These are phyloP conservation scores for Papilio machaon DNA, from an alignment of 1,140 invertebrate genomes.

Conservation along the genomic window DNA sequence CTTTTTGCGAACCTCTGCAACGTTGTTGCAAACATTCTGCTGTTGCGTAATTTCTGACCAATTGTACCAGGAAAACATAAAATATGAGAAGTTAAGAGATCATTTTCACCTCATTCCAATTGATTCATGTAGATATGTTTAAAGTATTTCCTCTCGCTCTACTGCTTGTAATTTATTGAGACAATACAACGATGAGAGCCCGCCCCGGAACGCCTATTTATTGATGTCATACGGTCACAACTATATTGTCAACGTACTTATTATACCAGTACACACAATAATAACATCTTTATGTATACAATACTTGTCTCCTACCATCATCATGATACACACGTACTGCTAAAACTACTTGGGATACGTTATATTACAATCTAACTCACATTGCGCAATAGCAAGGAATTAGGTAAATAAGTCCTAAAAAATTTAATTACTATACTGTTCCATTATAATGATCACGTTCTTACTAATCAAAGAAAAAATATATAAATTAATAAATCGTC, in stretches of 20 bases:
- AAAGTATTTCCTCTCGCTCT: neutral
- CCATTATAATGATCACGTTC: too few species aligned
- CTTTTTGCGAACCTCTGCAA: neutral
- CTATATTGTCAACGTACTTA: neutral
- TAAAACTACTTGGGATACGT: too few species aligned
- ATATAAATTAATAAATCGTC: too few species aligned
- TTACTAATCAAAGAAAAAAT: too few species aligned
- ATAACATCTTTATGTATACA: neutral
- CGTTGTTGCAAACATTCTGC: neutral
- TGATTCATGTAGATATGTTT: slow-evolving; percentile 16
- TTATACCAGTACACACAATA: neutral
- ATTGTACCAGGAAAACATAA: neutral
- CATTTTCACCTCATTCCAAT: slow-evolving; percentile 4
- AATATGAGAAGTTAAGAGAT: neutral
- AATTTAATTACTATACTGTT: too few species aligned
- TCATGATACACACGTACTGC: too few species aligned
- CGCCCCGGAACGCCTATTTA: slow-evolving; percentile 23
- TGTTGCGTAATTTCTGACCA: neutral
- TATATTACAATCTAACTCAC: too few species aligned
- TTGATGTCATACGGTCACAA: slow-evolving; percentile 1
- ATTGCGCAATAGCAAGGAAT: too few species aligned
- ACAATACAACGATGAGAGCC: neutral
- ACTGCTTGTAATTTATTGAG: neutral
- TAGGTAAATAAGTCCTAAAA: too few species aligned
- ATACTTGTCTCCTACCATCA: neutral